phyloP scores from a whole-genome alignment of 2,797 vertebrate species.

The Morus bassanus region DNA sequence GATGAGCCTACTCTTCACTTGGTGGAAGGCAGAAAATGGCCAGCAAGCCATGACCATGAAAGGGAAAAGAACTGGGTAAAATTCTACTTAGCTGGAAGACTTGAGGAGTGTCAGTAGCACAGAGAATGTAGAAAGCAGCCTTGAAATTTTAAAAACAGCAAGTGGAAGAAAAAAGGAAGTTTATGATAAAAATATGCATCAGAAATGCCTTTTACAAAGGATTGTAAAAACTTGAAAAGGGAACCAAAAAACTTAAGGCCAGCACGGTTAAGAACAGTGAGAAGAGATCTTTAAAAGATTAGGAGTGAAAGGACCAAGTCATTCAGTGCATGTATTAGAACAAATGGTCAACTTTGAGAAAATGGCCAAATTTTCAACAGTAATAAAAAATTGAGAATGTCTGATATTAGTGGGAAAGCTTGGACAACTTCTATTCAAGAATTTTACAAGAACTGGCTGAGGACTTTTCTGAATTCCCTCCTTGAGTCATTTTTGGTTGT shows the following conservation, averaged over 20 bases:
- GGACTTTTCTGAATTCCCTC: not conserved
- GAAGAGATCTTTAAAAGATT: not conserved
- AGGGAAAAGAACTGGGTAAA: not conserved
- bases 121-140: not conserved
- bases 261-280: not conserved
- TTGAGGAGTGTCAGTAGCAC: not conserved
- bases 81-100: not conserved
- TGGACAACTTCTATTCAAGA: not conserved
- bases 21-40: not conserved
- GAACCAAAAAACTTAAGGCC: not conserved
- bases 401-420: not conserved
- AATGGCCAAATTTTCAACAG: not conserved
- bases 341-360: not conserved
- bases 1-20: not conserved
- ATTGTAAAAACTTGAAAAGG: not conserved
- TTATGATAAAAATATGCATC: not conserved
- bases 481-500: not conserved
- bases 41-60: not conserved
- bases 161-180: not conserved
- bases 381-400: not conserved
- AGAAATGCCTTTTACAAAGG: not conserved
- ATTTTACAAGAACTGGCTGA: not conserved
- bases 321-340: not conserved
- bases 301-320: not conserved
- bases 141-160: not conserved